Conservation (phyloP, 2,888 invertebrate species). For the Epistrophe grossulariae region DNA sequence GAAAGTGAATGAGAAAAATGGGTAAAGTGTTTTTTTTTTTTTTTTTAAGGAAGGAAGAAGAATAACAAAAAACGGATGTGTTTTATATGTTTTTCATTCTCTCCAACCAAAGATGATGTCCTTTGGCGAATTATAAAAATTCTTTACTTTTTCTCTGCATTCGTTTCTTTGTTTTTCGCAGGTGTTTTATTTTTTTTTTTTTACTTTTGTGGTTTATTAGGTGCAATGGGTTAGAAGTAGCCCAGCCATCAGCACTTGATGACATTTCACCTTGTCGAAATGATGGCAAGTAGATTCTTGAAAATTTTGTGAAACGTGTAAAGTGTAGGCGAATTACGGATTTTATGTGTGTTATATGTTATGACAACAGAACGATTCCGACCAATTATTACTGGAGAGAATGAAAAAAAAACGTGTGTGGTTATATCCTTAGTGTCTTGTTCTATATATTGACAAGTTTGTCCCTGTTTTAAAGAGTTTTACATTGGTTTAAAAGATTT, state of each 20-base stretch:
- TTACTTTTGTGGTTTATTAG: slow-evolving; percentile 52
- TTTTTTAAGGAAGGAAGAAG: slow-evolving; percentile 39
- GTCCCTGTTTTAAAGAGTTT: slow-evolving; percentile 32
- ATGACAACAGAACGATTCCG: slow-evolving; percentile 59
- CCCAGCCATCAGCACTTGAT: slow-evolving; percentile 42
- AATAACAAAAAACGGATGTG: slow-evolving; percentile 63
- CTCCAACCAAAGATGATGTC: slow-evolving; percentile 45
- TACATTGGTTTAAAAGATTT: background rate
- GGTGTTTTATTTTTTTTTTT: background rate
- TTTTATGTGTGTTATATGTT: slow-evolving; percentile 31
- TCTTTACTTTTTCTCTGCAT: slow-evolving; percentile 31
- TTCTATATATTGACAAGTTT: slow-evolving; percentile 63
- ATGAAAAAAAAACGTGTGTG: background rate
- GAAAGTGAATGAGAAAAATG: slow-evolving; percentile 27
- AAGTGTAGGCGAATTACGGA: slow-evolving; percentile 63
- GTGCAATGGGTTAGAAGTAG: slow-evolving; percentile 48
- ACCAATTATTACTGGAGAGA: slow-evolving; percentile 45
- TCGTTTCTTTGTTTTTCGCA: slow-evolving; percentile 9
- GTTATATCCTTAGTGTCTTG: slow-evolving; percentile 9
- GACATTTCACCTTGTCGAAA: slow-evolving; percentile 74
- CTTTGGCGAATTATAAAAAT: slow-evolving; percentile 54
- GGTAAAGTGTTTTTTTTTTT: slow-evolving; percentile 10
- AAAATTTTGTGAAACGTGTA: slow-evolving; percentile 58
- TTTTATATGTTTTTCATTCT: slow-evolving; percentile 21
- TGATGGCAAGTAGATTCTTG: slow-evolving; percentile 61